phyloP scores from a whole-genome alignment of 2,113 vertebrate genomes.

The Microtus pennsylvanicus region DNA sequence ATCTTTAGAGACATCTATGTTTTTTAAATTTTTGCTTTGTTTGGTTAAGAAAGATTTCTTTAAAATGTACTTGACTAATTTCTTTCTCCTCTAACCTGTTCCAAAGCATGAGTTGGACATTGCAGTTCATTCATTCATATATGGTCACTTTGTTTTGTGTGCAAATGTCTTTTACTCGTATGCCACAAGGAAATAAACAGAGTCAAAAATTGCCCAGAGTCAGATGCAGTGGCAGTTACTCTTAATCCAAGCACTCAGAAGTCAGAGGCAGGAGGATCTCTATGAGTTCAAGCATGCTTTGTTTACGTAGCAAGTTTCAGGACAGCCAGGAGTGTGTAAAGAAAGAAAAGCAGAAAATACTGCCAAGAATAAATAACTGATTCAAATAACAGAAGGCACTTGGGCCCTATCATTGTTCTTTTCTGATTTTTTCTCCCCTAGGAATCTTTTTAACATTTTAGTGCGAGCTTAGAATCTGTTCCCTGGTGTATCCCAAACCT shows the following conservation, averaged over 20 bases:
- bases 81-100: not conserved
- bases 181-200: not conserved
- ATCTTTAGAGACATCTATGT: not conserved
- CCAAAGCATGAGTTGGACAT: not conserved
- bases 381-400: not conserved
- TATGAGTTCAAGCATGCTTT: not conserved
- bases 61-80: not conserved
- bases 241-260: not conserved
- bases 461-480: not conserved
- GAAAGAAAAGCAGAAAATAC: no score
- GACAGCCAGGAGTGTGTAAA: not conserved
- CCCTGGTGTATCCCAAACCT: not conserved
- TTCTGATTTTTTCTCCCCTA: not conserved
- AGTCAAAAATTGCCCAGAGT: not conserved
- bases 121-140: not conserved
- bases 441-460: not conserved
- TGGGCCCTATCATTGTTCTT: not conserved
- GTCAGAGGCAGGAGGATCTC: not conserved
- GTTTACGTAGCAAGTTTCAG: not conserved
- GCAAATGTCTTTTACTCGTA: not conserved
- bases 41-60: not conserved
- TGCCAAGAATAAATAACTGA: not conserved
- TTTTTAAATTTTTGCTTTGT: not conserved
- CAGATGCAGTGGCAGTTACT: no score
- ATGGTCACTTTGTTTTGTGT: not conserved